Percentiles rank a stretch among this genome's conserved stretches.
phyloP scores from a whole-genome alignment of 2,113 vertebrate species.

The Petroica traversi region DNA sequence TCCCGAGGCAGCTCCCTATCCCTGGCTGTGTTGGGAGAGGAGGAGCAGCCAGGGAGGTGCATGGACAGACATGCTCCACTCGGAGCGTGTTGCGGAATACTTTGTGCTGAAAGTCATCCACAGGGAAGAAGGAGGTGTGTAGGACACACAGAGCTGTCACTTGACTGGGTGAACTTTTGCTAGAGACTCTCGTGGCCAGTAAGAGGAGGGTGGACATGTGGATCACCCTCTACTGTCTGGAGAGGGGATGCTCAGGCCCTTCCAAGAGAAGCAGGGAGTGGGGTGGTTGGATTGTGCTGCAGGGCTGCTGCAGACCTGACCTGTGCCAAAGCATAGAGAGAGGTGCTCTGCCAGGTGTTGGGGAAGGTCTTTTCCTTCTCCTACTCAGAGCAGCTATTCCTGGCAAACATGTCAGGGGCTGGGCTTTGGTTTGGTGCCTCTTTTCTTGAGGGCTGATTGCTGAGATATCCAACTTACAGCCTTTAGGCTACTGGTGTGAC shows the following conservation, averaged over 20 bases:
- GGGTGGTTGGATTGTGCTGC: not conserved
- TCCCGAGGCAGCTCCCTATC: not conserved
- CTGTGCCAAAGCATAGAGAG: not conserved
- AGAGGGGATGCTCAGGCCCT: not conserved
- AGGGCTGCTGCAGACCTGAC: not conserved
- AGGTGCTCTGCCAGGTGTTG: not conserved
- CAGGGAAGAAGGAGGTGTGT: not conserved
- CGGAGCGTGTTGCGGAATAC: rapidly evolving
- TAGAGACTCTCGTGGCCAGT: not conserved
- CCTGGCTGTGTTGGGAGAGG: not conserved
- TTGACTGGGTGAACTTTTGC: not conserved
- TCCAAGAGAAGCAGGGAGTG: not conserved
- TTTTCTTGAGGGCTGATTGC: not conserved
- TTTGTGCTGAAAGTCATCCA: not conserved
- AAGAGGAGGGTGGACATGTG: not conserved
- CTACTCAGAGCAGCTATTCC: not conserved
- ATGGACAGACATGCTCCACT: rapidly evolving
- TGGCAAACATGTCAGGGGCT: not conserved
- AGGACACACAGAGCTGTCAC: not conserved
- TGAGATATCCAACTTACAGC: rapidly evolving
- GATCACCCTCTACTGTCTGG: not conserved
- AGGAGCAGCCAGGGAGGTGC: not conserved
- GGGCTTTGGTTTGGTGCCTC: not conserved
- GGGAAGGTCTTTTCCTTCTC: not conserved
- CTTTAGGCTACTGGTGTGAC: not conserved